Base-by-base conservation (phyloP, 2,888 invertebrate genomes). In the Epinotia brunnichana region DNA sequence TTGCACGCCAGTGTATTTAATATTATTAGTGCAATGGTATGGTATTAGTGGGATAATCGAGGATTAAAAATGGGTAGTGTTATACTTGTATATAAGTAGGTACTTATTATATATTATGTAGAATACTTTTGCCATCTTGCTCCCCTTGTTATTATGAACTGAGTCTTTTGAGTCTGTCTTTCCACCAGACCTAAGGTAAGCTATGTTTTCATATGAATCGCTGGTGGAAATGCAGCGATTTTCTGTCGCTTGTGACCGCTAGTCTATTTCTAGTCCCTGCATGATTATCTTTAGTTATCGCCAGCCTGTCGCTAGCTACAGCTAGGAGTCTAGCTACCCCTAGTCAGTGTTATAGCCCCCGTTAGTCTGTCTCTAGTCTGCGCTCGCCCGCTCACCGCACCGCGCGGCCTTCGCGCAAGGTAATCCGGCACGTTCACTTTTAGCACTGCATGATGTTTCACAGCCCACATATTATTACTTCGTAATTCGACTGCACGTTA, bases 391-490 rank as follows among this genome's bases (percentile, higher is more conserved):
- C 66, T 66, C 66, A 66, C 64, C 17, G 57, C 62, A 54, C 48
- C 51, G 21, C 48, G n/a, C 57, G 57, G 51, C 63, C 70, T 63
- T 41, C 48, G 63, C 39, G 53, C 66, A 66, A 60, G 71, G 54
- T 66, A 44, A 71, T 59, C 71, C 66, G 44, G 66, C 29, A 60
- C 71, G 66, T 71, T 71, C 71, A 71, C 71, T 71, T 71, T 67
- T 60, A 71, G 66, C 71, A 61, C 71, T 66, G 29, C 66, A 61
- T 19, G 60, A 41, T 29, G 17, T 60, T 66, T 53, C 70, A 59
- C 57, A 64, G 59, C 64, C 63, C 24, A 60, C 60, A 66, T 56
- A 66, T 66, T 56, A 66, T 66, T 70, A 70, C 64, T 70, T 64
- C 69, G 64, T 71, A 57, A 59, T 64, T 70, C 64, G 39, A 71